A percentile compares a stretch with the other conserved stretches of the same genome.
Evolutionary conservation across 2,797 vertebrate species (phyloP).

Genomic region (Cynodonichthys magdalenae): DNA sequence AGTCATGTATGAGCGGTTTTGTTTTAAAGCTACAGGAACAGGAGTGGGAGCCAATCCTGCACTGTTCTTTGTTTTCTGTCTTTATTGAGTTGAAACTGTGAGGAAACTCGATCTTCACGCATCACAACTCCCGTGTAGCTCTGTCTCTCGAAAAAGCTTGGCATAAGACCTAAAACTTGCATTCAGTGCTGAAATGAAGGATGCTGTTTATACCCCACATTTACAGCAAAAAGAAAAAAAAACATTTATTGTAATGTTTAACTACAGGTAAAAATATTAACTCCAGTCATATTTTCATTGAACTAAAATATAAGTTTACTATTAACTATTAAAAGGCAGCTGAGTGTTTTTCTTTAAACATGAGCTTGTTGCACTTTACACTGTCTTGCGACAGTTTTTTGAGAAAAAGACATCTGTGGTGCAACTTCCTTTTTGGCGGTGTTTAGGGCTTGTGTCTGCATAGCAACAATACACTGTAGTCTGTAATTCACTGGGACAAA

Average conservation of each 20-base stretch:
- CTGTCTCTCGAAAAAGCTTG: slow-evolving; percentile 3
- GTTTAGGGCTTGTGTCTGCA: too few species aligned
- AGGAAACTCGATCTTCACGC: slow-evolving; percentile 8
- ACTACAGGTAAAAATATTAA: neutral
- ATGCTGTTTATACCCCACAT: neutral
- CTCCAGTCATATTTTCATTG: neutral
- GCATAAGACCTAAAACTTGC: neutral
- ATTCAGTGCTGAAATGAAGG: neutral
- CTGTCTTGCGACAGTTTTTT: too few species aligned
- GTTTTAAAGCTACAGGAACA: slow-evolving; percentile 41
- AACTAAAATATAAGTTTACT: neutral
- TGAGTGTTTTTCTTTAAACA: too few species aligned
- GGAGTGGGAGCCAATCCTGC: slow-evolving; percentile 11
- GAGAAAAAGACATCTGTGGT: too few species aligned
- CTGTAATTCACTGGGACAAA: too few species aligned
- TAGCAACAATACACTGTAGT: too few species aligned
- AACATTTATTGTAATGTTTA: neutral
- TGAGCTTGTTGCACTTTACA: neutral
- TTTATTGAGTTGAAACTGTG: slow-evolving; percentile 9
- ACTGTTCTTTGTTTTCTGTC: slow-evolving; percentile 22
- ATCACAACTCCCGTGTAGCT: slow-evolving; percentile 9
- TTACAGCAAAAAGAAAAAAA: neutral
- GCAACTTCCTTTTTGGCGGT: too few species aligned
- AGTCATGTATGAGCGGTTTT: slow-evolving; percentile 50
- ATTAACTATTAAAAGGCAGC: neutral